A percentile compares a stretch with the other conserved stretches of the same genome.
These are phyloP conservation scores for Onychorhynchus coronatus DNA, from an alignment of 2,113 vertebrate species.

Conservation along the genomic window DNA sequence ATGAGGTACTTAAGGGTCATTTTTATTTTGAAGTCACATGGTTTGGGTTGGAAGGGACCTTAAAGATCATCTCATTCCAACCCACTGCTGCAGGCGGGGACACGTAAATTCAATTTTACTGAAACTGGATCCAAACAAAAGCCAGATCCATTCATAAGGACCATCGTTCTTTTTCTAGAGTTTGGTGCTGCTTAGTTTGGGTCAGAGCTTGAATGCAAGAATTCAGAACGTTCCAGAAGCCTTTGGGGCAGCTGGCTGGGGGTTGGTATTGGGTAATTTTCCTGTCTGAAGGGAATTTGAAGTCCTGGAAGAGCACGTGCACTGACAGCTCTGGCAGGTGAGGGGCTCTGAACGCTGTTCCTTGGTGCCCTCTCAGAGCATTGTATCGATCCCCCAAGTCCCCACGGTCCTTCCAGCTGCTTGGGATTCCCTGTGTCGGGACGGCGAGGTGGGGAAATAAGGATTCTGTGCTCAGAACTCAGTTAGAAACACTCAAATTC, in stretches of 20 bases:
- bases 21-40: background rate
- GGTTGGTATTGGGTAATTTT: background rate
- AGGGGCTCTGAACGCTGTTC: background rate
- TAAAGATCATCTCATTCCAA: no score
- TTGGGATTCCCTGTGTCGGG: background rate
- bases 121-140: background rate
- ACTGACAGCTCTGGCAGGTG: background rate
- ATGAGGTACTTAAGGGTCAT: background rate
- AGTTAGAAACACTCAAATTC: fast-evolving
- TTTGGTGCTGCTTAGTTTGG: background rate
- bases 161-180: fast-evolving
- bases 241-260: background rate
- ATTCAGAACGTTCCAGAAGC: background rate
- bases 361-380: background rate
- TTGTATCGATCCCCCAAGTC: background rate
- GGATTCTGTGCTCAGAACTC: fast-evolving
- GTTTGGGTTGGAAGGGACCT: no score
- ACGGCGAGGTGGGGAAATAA: background rate
- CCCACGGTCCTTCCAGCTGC: background rate
- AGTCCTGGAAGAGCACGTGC: background rate
- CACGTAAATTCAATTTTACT: background rate
- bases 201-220: background rate
- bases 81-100: no score
- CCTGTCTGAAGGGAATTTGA: background rate
- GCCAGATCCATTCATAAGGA: background rate